A percentile compares a stretch with the other conserved stretches of the same genome.
phyloP scores from a whole-genome alignment of 2,888 invertebrate genomes.

The Chloroclystis v-ata region DNA sequence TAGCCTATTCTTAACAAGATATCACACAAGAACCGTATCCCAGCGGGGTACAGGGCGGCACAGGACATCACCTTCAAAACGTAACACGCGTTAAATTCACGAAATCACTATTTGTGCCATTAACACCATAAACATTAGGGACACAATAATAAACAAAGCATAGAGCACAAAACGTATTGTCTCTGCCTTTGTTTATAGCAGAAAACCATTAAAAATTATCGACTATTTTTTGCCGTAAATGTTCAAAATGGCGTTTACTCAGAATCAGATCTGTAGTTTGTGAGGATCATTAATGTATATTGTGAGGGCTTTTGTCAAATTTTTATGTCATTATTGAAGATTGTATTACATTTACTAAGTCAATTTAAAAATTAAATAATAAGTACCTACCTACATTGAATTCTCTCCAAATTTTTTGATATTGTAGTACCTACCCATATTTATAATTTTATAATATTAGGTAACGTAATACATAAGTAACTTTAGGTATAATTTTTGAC shows the following conservation, averaged over 20 bases:
- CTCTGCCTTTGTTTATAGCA: constrained; percentile 54
- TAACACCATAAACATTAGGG: constrained; percentile 51
- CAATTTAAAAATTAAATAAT: too few relatives aligned
- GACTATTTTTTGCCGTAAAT: constrained; percentile 28
- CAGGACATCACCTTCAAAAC: constrained; percentile 5
- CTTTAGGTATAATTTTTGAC: too few relatives aligned
- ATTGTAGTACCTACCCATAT: too few relatives aligned
- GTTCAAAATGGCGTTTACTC: not conserved
- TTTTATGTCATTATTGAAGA: constrained; percentile 33
- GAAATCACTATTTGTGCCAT: constrained; percentile 61
- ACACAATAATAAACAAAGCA: constrained; percentile 50
- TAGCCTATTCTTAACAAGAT: not conserved
- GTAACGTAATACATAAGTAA: too few relatives aligned
- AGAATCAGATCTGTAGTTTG: constrained; percentile 29
- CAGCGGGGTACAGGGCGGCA: constrained; percentile 31
- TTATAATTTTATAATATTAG: too few relatives aligned
- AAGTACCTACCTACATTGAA: too few relatives aligned
- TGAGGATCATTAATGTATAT: constrained; percentile 37
- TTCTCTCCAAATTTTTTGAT: too few relatives aligned
- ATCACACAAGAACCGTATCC: constrained; percentile 8
- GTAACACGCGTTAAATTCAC: constrained; percentile 59
- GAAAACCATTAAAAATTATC: constrained; percentile 70
- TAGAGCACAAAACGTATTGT: constrained; percentile 42
- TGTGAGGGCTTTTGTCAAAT: constrained; percentile 30
- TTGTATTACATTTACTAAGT: not conserved